Percentiles rank a stretch among this genome's conserved stretches.
These are phyloP conservation scores for Spheniscus humboldti DNA, from an alignment of 2,797 vertebrate species.

Conservation along the genomic window DNA sequence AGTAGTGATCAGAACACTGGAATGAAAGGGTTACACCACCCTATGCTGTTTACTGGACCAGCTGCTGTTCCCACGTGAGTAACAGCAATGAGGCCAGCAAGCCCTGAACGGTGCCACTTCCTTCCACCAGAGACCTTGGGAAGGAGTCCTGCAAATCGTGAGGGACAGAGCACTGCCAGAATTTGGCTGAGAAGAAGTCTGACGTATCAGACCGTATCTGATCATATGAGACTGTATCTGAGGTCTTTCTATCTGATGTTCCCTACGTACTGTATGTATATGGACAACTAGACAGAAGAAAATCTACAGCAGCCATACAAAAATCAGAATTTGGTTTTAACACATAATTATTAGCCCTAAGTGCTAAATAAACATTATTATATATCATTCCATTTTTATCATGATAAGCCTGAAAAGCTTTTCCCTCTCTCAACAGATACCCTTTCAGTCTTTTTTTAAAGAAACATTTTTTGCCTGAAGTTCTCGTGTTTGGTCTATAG, in stretches of 20 bases:
- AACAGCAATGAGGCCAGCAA: background rate
- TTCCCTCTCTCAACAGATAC: background rate
- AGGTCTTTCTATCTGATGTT: background rate
- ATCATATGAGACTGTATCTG: too few relatives aligned
- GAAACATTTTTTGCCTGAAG: background rate
- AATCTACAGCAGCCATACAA: background rate
- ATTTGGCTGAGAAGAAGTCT: background rate
- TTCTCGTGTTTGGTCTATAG: conserved; percentile 18
- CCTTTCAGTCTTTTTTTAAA: background rate
- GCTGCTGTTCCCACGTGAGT: background rate
- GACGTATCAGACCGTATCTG: background rate
- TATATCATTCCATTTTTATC: background rate
- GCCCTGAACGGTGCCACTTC: background rate
- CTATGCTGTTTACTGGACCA: background rate
- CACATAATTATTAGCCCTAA: background rate
- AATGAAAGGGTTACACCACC: background rate
- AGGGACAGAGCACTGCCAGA: background rate
- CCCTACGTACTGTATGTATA: background rate
- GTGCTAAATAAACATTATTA: background rate
- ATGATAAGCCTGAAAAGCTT: background rate
- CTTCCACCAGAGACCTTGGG: background rate
- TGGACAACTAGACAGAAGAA: background rate
- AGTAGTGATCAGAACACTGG: background rate
- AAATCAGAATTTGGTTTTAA: background rate
- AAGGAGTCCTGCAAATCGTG: background rate